phyloP scores from a whole-genome alignment of 2,797 vertebrate genomes.

The Perodicticus potto region DNA sequence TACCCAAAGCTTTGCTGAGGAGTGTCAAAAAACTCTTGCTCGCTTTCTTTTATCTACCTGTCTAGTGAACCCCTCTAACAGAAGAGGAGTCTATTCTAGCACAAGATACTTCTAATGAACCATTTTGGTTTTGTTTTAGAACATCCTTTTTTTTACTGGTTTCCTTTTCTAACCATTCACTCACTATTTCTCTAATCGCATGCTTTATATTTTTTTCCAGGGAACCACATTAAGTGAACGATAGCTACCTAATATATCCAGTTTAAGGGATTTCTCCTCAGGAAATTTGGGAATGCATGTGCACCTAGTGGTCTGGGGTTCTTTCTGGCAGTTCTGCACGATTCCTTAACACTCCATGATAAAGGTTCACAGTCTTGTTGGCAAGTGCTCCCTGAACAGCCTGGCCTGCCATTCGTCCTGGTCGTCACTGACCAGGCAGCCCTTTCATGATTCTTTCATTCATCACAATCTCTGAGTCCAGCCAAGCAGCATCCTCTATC shows the following conservation, averaged over 20 bases:
- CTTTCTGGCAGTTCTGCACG: neutral
- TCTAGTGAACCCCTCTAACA: neutral
- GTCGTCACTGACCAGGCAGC: neutral
- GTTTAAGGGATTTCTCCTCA: constrained; percentile 14
- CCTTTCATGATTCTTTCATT: neutral
- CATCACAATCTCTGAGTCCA: neutral
- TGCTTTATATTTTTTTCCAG: neutral
- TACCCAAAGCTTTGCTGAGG: constrained; percentile 45
- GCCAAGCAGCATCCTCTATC: neutral
- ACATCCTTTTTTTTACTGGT: neutral
- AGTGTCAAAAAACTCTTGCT: neutral
- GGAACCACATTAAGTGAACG: neutral
- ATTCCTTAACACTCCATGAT: neutral
- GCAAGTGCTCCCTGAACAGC: neutral
- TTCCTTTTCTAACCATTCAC: neutral
- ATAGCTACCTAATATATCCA: neutral
- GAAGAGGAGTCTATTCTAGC: neutral
- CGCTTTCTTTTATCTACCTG: constrained; percentile 51
- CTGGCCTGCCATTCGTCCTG: neutral
- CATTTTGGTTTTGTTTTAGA: neutral
- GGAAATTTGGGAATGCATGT: neutral
- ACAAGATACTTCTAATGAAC: neutral
- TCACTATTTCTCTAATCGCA: neutral
- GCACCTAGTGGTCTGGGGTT: neutral
- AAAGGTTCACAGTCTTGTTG: neutral